phyloP scores from a whole-genome alignment of 2,797 vertebrate species.

The Antrozous pallidus region DNA sequence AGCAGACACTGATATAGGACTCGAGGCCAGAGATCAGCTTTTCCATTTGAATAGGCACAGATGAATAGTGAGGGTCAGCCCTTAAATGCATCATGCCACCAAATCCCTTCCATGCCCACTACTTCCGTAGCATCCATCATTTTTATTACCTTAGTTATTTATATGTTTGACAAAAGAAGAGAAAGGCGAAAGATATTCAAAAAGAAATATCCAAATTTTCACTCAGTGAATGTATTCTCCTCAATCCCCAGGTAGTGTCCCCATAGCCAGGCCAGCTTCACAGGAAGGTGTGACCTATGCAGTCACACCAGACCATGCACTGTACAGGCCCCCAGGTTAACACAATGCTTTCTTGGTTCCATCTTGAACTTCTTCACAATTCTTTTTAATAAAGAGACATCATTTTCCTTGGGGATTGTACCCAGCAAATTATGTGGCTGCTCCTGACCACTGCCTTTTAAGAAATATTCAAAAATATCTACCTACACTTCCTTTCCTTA shows the following conservation, averaged over 20 bases:
- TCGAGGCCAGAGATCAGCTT: constrained; percentile 23
- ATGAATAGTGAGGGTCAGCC: constrained; percentile 35
- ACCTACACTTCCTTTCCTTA: background rate
- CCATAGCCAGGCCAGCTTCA: background rate
- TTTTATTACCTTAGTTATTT: constrained; percentile 55
- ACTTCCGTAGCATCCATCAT: constrained; percentile 26
- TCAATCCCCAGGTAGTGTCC: background rate
- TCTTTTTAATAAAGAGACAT: background rate
- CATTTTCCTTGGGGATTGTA: background rate
- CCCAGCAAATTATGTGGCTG: background rate
- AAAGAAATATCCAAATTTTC: background rate
- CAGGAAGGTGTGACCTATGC: background rate
- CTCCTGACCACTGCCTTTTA: background rate
- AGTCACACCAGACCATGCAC: background rate
- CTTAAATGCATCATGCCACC: background rate
- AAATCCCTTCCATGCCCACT: background rate
- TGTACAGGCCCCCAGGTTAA: background rate
- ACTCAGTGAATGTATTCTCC: background rate
- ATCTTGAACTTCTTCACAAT: background rate
- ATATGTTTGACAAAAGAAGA: constrained; percentile 13
- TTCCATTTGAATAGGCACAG: background rate
- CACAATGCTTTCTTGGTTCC: background rate
- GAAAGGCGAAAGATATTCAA: background rate
- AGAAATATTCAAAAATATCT: background rate
- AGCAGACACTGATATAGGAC: background rate